Percentiles rank a stretch among this genome's conserved stretches.
phyloP scores from a whole-genome alignment of 2,888 invertebrate species.

The Epinotia demarniana region DNA sequence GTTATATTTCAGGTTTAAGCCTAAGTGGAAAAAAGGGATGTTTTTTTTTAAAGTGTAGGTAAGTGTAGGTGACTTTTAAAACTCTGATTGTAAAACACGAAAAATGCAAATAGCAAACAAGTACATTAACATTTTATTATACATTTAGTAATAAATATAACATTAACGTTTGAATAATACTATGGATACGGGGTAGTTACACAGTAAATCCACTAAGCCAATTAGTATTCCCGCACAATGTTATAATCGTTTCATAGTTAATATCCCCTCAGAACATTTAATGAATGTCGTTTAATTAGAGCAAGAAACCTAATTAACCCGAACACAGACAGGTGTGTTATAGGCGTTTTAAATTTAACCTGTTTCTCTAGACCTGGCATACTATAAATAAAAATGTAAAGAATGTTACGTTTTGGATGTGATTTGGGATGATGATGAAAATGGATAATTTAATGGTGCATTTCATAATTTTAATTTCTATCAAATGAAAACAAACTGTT shows the following conservation, averaged over 20 bases:
- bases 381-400: neutral
- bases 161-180: neutral
- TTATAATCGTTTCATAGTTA: neutral
- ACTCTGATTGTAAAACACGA: neutral
- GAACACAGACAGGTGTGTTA: neutral
- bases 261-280: neutral
- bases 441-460: no score
- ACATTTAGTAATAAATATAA: neutral
- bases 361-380: neutral
- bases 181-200: neutral
- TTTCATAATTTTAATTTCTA: no score
- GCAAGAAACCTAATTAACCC: neutral
- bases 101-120: no score
- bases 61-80: neutral
- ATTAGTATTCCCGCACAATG: slow-evolving; percentile 1
- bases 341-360: neutral
- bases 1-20: slow-evolving; percentile 13
- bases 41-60: neutral
- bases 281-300: neutral
- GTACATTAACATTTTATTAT: neutral
- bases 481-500: no score
- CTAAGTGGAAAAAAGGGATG: slow-evolving; percentile 4
- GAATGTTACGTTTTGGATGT: no score
- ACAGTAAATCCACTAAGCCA: neutral
- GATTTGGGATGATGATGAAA: no score